These are phyloP conservation scores for Standfussiana lucernea DNA, from an alignment of 2,888 invertebrate genomes.

Conservation along the genomic window DNA sequence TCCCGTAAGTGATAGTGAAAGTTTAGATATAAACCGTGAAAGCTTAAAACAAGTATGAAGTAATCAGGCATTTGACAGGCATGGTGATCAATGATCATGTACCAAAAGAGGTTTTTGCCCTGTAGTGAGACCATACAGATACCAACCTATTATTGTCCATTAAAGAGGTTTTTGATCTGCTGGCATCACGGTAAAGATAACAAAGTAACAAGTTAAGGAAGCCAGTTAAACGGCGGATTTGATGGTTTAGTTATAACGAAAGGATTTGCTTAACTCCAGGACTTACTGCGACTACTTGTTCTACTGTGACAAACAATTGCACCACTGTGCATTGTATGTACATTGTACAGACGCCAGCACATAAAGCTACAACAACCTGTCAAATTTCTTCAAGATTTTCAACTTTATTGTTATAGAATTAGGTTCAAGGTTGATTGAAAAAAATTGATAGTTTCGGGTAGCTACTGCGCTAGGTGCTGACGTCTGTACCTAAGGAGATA, in stretches of 20 bases:
- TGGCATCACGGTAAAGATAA: background rate
- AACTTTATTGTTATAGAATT: too few relatives aligned
- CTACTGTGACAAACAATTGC: constrained; percentile 12
- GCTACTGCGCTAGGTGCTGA: too few relatives aligned
- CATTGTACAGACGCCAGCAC: too few relatives aligned
- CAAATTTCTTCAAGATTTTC: too few relatives aligned
- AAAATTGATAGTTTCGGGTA: too few relatives aligned
- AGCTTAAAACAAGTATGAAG: background rate
- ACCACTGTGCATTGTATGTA: background rate
- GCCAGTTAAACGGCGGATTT: constrained; percentile 14
- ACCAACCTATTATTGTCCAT: background rate
- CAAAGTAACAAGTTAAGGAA: background rate
- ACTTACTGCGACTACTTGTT: background rate
- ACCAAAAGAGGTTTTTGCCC: background rate
- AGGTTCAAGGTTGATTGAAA: too few relatives aligned
- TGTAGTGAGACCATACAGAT: too few relatives aligned
- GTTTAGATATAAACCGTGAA: too few relatives aligned
- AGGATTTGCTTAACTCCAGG: background rate
- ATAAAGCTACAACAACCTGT: too few relatives aligned
- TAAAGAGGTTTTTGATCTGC: background rate
- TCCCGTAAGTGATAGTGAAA: too few relatives aligned
- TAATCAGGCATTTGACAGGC: background rate
- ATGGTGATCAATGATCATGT: background rate
- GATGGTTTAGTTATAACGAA: background rate
- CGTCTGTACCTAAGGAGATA: too few relatives aligned